These are phyloP conservation scores for Cyclophora albipunctata DNA, from an alignment of 2,888 invertebrate genomes.

Conservation along the genomic window DNA sequence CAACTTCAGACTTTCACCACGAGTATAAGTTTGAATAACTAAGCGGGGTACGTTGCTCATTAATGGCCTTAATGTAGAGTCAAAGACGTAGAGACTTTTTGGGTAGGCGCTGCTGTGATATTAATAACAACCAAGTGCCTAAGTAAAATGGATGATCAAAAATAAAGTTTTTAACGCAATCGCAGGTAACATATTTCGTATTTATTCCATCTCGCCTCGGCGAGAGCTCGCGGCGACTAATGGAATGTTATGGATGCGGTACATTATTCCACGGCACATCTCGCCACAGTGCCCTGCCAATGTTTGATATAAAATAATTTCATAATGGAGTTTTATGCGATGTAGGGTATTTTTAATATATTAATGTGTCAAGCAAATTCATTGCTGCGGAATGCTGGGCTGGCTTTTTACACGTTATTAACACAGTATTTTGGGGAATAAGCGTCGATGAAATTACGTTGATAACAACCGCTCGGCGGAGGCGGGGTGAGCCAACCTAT, in stretches of 20 bases:
- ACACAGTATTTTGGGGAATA: constrained; percentile 40
- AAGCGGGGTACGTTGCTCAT: too few species aligned
- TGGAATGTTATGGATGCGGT: constrained; percentile 26
- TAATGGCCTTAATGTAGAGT: too few species aligned
- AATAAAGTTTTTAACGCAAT: too few species aligned
- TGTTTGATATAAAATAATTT: constrained; percentile 21
- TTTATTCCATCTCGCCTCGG: constrained; percentile 18
- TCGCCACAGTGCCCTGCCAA: constrained; percentile 7
- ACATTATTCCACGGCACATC: constrained; percentile 16
- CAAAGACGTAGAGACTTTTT: too few species aligned
- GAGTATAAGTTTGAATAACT: too few species aligned
- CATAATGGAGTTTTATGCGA: constrained; percentile 15
- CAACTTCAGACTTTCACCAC: too few species aligned
- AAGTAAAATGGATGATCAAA: too few species aligned
- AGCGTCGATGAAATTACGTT: constrained; percentile 43
- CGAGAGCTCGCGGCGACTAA: constrained; percentile 17
- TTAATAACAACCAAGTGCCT: too few species aligned
- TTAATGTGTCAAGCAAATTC: constrained; percentile 25
- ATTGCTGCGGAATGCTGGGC: constrained; percentile 24
- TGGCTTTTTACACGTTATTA: constrained; percentile 35
- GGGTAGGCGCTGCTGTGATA: too few species aligned
- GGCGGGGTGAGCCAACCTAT: too few species aligned
- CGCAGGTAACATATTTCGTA: constrained; percentile 6
- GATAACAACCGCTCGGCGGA: constrained; percentile 33
- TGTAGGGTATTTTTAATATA: constrained; percentile 16